A percentile compares a stretch with the other conserved stretches of the same genome.
Evolutionary conservation across 2,888 invertebrate genomes (phyloP).

Genomic region (Leucophora obtusa): DNA sequence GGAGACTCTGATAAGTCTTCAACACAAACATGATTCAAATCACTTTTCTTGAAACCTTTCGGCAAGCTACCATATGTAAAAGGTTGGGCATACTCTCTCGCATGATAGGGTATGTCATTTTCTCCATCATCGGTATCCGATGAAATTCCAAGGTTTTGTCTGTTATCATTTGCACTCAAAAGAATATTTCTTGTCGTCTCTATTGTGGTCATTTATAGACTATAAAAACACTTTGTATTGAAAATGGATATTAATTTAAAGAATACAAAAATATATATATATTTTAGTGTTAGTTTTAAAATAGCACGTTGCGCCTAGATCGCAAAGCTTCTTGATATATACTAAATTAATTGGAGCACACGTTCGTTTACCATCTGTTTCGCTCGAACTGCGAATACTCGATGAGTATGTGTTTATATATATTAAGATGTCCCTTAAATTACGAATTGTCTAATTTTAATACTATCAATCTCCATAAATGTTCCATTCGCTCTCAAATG

Average conservation of each 20-base stretch:
- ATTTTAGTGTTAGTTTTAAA: slow-evolving; percentile 34
- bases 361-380: slow-evolving; percentile 52
- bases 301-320: slow-evolving; percentile 55
- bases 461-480: too few species aligned
- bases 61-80: slow-evolving; percentile 89
- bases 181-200: slow-evolving; percentile 29
- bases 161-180: slow-evolving; percentile 39
- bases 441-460: too few species aligned
- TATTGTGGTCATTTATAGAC: slow-evolving; percentile 52
- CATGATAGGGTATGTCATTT: slow-evolving; percentile 89
- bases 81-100: slow-evolving; percentile 90
- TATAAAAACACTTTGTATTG: slow-evolving; percentile 18
- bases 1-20: slow-evolving; percentile 17
- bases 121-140: slow-evolving; percentile 67
- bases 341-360: slow-evolving; percentile 57
- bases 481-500: too few species aligned
- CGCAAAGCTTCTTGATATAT: slow-evolving; percentile 43
- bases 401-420: too few species aligned
- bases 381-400: slow-evolving; percentile 28
- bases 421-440: too few species aligned
- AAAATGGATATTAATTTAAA: slow-evolving; percentile 28
- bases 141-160: slow-evolving; percentile 27
- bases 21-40: slow-evolving; percentile 67
- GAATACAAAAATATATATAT: slow-evolving; percentile 8
- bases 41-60: slow-evolving; percentile 67